Evolutionary conservation across 1,140 invertebrate genomes (phyloP).

Genomic region (Leptopilina clavipes): DNA sequence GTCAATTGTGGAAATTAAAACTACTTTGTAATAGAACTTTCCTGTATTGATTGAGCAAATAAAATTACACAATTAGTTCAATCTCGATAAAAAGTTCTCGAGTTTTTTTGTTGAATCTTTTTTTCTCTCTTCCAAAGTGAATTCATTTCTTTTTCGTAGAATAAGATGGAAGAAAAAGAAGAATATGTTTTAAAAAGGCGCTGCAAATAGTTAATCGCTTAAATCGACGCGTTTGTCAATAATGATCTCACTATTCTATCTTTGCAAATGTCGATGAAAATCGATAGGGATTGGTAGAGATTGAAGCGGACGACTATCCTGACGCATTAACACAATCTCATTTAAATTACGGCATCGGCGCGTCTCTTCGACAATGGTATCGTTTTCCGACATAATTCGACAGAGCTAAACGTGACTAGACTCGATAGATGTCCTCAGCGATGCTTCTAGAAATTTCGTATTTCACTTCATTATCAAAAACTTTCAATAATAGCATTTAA

Average conservation of each 20-base stretch:
- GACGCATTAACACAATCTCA: conserved; percentile 61
- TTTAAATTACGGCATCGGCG: conserved; percentile 60
- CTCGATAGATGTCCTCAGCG: conserved; percentile 49
- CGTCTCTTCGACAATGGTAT: conserved; percentile 47
- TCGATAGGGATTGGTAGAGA: conserved; percentile 58
- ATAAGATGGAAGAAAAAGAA: not conserved
- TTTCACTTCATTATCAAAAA: not conserved
- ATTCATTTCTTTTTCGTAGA: not conserved
- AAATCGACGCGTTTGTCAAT: conserved; percentile 27
- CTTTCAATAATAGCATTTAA: not conserved
- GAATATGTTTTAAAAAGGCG: not conserved
- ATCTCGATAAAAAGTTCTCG: not conserved
- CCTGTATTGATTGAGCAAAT: not conserved
- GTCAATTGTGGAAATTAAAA: not conserved
- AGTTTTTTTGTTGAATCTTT: not conserved
- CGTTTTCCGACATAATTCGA: conserved; percentile 44
- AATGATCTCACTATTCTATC: conserved; percentile 22
- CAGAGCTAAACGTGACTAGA: conserved; percentile 59
- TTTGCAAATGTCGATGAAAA: conserved; percentile 51
- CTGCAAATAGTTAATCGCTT: not conserved
- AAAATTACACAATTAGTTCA: conserved; percentile 7
- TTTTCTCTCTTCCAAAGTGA: not conserved
- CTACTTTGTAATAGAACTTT: not conserved
- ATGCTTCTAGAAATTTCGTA: not conserved
- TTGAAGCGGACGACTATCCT: conserved; percentile 51